These are phyloP conservation scores for Trachelus troglodyta DNA, from an alignment of 2,888 invertebrate genomes.

Conservation along the genomic window DNA sequence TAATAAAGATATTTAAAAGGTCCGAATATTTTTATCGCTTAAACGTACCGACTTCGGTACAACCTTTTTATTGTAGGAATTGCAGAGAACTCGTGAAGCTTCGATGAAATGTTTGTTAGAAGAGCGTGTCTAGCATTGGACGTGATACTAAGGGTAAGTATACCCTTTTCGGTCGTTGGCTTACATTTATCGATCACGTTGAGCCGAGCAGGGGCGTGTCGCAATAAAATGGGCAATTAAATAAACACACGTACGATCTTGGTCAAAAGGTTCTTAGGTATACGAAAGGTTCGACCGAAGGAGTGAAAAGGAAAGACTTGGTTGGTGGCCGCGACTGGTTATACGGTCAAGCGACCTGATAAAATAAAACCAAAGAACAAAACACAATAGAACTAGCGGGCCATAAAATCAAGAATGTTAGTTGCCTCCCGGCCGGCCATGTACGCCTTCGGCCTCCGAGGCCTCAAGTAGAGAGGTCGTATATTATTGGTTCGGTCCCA, in stretches of 20 bases:
- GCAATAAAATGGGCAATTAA: constrained; percentile 41
- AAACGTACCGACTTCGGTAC: neutral
- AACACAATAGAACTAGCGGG: constrained; percentile 45
- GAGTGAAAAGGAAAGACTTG: constrained; percentile 27
- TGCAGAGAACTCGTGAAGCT: neutral
- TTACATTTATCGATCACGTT: constrained; percentile 8
- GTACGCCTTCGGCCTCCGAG: constrained; percentile 30
- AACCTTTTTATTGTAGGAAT: neutral
- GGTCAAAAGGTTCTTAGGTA: constrained; percentile 13
- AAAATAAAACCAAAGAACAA: constrained; percentile 41
- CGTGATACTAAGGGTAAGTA: neutral
- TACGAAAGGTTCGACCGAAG: constrained; percentile 24
- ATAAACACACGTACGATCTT: constrained; percentile 37
- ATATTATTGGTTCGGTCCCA: constrained; percentile 42
- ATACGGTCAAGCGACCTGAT: constrained; percentile 36
- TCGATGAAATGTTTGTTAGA: neutral
- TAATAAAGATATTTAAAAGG: neutral
- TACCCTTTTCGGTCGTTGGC: neutral
- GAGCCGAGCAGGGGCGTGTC: constrained; percentile 9
- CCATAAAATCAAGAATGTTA: constrained; percentile 49
- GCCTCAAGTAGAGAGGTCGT: constrained; percentile 38
- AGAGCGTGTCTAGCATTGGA: neutral
- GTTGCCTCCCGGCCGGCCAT: constrained; percentile 44
- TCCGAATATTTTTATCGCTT: neutral
- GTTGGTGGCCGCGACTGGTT: constrained; percentile 44